A percentile compares a stretch with the other conserved stretches of the same genome.
Evolutionary conservation across 92 coral and sea anemone genomes (phyloP).

Genomic region (Epizoanthus fatuus): DNA sequence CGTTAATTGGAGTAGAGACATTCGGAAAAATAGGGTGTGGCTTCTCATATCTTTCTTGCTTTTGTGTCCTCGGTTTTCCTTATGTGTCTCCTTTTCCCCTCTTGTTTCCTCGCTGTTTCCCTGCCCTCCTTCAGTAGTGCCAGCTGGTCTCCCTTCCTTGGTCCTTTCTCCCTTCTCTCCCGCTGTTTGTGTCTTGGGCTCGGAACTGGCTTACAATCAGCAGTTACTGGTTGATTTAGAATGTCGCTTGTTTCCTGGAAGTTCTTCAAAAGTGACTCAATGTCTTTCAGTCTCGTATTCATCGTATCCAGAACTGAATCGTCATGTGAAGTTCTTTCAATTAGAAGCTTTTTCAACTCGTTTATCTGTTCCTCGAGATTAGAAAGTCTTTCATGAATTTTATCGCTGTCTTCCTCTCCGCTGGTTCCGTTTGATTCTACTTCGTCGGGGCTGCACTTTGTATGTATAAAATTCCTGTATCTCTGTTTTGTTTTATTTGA

Average conservation of each 20-base stretch:
- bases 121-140: neutral
- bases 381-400: constrained; percentile 33
- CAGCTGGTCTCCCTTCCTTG: neutral
- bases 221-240: neutral
- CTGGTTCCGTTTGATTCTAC: constrained; percentile 43
- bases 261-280: constrained; percentile 33
- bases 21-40: too few relatives aligned
- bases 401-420: constrained; percentile 56
- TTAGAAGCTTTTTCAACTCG: constrained; percentile 45
- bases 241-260: neutral
- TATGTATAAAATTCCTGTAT: constrained; percentile 64
- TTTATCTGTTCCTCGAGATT: constrained; percentile 56
- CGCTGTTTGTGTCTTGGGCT: constrained; percentile 5
- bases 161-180: neutral
- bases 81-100: constrained; percentile 1
- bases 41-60: neutral
- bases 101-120: constrained; percentile 18
- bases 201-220: neutral
- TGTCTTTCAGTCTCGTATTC: constrained; percentile 33
- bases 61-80: neutral
- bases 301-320: constrained; percentile 46
- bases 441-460: constrained; percentile 79
- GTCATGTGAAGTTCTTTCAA: constrained; percentile 41
- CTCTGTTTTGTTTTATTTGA: constrained; percentile 55
- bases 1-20: too few relatives aligned